Base-by-base conservation (phyloP, 2,888 invertebrate species). In the Hypsopygia costalis region DNA sequence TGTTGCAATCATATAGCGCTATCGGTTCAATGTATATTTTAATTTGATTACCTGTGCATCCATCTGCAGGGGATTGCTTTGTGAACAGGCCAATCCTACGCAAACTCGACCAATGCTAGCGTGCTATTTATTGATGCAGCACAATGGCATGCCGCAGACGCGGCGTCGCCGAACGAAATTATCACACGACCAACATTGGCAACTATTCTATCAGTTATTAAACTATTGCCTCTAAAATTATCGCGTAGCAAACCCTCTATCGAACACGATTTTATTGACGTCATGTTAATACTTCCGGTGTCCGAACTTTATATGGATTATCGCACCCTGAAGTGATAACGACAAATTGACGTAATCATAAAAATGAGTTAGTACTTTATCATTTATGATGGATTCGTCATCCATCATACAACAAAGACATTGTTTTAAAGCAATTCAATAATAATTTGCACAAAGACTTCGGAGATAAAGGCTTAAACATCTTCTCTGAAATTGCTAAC, bases 91-190 rank as follows among this genome's bases (percentile, higher is more conserved):
- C 40, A 38, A 52, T 54, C 62, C 62, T 62, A 67, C 68, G 62
- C 69, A 62, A 62, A 56, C 54, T 50, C 47, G 63, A 56, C 41
- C 44, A 45, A 43, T 43, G 52, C 41, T 46, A 51, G 37, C 45
- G 43, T 41, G 60, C 68, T 75, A 73, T 72, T n/a, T 73, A 74
- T 74, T 69, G 76, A 70, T 81, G 72, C 75, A 38, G 16, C 61
- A 69, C 69, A 81, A 80, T 78, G 55, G 66, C 65, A 57, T 66
- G 65, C 51, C 69, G 69, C 71, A 86, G 86, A 86, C 85, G 64
- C 64, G 58, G 63, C 67, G 86, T 78, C 85, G 85, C 85, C 86
- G 52, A 52, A 52, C 62, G 62, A 62, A 71, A 74, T 75, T 68
- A 70, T 73, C 69, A 65, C 68, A 68, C 63, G 56, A 64, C 50